Conservation (phyloP, 2,113 vertebrate species). For the Phasianus colchicus region DNA sequence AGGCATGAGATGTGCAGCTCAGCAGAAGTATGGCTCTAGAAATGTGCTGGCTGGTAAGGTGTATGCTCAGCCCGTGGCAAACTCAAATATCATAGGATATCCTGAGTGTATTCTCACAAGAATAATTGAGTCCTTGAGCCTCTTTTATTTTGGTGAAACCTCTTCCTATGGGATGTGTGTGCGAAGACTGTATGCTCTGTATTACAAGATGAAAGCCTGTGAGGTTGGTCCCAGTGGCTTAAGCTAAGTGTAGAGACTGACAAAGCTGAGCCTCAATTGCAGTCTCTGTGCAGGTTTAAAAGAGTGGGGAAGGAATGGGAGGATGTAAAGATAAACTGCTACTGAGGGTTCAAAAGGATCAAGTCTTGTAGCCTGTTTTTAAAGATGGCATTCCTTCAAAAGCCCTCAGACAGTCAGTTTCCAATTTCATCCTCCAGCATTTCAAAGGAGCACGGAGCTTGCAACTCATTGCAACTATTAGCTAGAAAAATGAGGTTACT, state of each 20-base stretch:
- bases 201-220: not conserved
- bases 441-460: not conserved
- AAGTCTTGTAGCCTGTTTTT: not conserved
- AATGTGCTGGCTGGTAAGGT: fast-evolving
- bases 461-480: not conserved
- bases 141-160: not conserved
- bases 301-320: not conserved
- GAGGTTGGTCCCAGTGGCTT: not conserved
- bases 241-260: fast-evolving
- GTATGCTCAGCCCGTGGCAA: not conserved
- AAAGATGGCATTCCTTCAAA: not conserved
- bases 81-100: not conserved
- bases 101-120: not conserved
- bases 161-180: not conserved
- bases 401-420: not conserved
- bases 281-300: not conserved
- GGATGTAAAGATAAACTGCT: not conserved
- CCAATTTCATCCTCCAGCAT: not conserved
- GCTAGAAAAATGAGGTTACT: not conserved
- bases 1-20: not conserved
- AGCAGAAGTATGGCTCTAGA: too few species aligned
- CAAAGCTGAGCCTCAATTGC: not conserved
- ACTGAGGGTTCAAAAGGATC: not conserved
- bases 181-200: not conserved
- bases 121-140: not conserved